Evolutionary conservation across 2,113 vertebrate genomes (phyloP), one percentile per base, ranked within the genome.

Genomic region (Puntigrus tetrazona): DNA sequence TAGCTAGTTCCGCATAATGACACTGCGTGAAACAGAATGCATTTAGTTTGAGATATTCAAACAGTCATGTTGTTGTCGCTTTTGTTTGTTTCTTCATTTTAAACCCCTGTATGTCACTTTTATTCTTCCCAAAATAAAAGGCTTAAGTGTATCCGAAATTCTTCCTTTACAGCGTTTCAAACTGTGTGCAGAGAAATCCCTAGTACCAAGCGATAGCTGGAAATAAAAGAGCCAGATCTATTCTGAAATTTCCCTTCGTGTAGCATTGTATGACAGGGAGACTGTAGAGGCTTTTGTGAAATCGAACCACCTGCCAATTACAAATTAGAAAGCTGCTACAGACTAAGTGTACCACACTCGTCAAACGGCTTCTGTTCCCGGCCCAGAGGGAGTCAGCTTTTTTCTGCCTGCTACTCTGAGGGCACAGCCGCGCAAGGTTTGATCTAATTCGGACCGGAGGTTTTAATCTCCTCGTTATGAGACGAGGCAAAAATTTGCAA

Each of bases 291-390:
- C 72, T 79, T 87, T 75, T 85, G 83, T 80, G 83, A 85, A 85
- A 88, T 76, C 70, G 41, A 87, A 85, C 88, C 83, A 85, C 83
- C 85, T 87, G 88, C 88, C 84, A 84, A 83, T 87, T 87, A 85
- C 83, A 87, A 87, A 88, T 88, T 87, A 88, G 57, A 85, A 83
- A 83, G 80, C 83, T 61, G 88, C 85, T 85, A 83, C 76, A 79
- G 70, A 82, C 80, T 69, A 88, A 84, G 55, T 87, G 76, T 65
- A 31, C 74, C 67, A 22, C 36, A 59, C 87, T 72, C 27, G 67
- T 86, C 85, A 85, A 73, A 55, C 73, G 72, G 83, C 74, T 80
- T 79, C 83, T 83, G 85, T 85, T 86, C 82, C 34, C 38, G 52
- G 78, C 80, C 77, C 76, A 14, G 75, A 36, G 82, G 82, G 77